Base-by-base conservation (phyloP, 2,797 vertebrate genomes). In the Euphonia xanthogaster region DNA sequence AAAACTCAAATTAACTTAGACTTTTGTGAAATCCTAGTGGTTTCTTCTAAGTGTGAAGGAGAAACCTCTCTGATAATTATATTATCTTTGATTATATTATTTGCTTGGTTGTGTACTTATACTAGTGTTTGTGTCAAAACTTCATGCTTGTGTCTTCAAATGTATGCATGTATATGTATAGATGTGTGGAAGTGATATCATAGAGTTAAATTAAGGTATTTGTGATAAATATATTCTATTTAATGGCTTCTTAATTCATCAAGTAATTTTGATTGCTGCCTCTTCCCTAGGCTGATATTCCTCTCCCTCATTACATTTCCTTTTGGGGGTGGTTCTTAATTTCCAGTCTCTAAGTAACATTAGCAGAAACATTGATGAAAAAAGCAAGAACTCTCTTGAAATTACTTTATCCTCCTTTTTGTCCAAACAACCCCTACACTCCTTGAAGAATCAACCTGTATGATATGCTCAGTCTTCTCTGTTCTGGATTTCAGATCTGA, bases 1-100 rank as follows among this genome's bases (percentile, higher is more conserved):
- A n/a, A 39, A 94, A 87, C 51, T 82, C 68, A 94, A 87, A 86
- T 86, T 88, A 48, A 70, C 42, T n/a, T 74, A 70, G 7, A 1
- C 61, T 87, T 78, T 84, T 14, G 14, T 86, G 40, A 65, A 95
- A 79, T 86, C 35, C 2, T 35, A 23, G 11, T 50, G n/a, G 2
- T 73, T 88, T 58, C n/a, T 71, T 76, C 9, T 47, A 73, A 50
- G 13, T 0, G 0, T 50, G 44, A 85, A 62, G 80, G 25, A 82
- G 35, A 75, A 83, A 51, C 2, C 18, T 42, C 35, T 70, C 23
- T 31, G 39, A 39, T 80, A 65, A 14, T 74, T 82, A 30, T 20
- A 0, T 55, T 55, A 35, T 35, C 22, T 55, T 55, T 55, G 9
- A 33, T 55, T 55, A 55, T 33, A 55, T 35, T 53, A 33, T 86